phyloP scores from a whole-genome alignment of 2,797 vertebrate genomes.

The Kryptolebias ocellatus region DNA sequence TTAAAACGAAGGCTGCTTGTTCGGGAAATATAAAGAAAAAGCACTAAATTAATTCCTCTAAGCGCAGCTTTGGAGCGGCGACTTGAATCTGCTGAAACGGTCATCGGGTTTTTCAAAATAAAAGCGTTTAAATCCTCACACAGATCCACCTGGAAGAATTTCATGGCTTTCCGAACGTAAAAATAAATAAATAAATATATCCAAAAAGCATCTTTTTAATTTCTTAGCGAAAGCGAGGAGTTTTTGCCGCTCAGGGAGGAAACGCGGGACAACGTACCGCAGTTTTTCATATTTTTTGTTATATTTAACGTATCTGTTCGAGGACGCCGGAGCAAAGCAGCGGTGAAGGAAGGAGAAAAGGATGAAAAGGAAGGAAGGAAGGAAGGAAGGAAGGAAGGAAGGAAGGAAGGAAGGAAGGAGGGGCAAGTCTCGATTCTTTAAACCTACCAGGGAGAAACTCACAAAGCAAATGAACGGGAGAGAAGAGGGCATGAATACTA shows the following conservation, averaged over 20 bases:
- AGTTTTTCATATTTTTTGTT: conserved; percentile 8
- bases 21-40: no score
- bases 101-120: no score
- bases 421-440: conserved; percentile 56
- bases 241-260: conserved; percentile 35
- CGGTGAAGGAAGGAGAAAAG: conserved; percentile 17
- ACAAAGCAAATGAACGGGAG: conserved; percentile 84
- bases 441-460: conserved; percentile 87
- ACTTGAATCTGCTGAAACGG: conserved; percentile 13
- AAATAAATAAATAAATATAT: conserved; percentile 30
- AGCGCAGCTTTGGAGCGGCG: conserved; percentile 1
- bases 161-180: conserved; percentile 51
- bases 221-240: conserved; percentile 44
- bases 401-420: conserved; percentile 32
- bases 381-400: conserved; percentile 20
- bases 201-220: background rate
- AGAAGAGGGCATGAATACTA: conserved; percentile 68
- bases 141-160: conserved; percentile 29
- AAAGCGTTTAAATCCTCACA: background rate
- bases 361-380: conserved; percentile 17
- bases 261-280: conserved; percentile 33
- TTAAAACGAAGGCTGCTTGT: no score
- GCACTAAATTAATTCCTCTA: no score
- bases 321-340: conserved; percentile 46
- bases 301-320: conserved; percentile 41